phyloP scores from a whole-genome alignment of 2,888 invertebrate species.

The Eristalinus sepulchralis region DNA sequence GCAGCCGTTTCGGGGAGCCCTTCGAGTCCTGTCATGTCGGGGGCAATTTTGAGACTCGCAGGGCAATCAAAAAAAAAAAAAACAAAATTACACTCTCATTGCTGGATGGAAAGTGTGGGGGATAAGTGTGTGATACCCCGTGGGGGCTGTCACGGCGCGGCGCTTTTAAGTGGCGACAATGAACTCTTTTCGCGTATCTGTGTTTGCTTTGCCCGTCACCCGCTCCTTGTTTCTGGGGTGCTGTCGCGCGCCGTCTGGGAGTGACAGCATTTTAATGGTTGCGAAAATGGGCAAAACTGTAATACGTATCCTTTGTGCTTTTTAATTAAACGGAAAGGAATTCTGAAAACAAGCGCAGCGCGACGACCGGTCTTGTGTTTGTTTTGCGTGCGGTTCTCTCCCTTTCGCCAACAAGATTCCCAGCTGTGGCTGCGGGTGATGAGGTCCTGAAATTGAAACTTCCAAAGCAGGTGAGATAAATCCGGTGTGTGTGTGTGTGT shows the following conservation, averaged over 20 bases:
- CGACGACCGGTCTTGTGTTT: not conserved
- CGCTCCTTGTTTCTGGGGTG: not conserved
- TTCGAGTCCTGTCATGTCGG: constrained; percentile 33
- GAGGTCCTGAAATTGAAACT: constrained; percentile 42
- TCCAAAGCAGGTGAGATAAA: constrained; percentile 38
- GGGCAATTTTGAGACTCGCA: constrained; percentile 49
- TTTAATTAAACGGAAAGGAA: constrained; percentile 60
- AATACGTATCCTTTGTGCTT: constrained; percentile 49
- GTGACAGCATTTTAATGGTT: constrained; percentile 53
- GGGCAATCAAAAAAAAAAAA: constrained; percentile 52
- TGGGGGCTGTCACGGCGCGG: not conserved
- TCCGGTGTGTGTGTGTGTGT: constrained; percentile 10
- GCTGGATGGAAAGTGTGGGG: not conserved
- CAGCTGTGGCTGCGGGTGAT: not conserved
- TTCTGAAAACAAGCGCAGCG: constrained; percentile 19
- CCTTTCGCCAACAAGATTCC: not conserved
- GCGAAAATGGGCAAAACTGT: constrained; percentile 37
- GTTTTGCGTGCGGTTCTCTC: not conserved
- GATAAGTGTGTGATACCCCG: not conserved
- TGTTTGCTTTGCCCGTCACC: not conserved
- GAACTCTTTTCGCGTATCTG: constrained; percentile 38
- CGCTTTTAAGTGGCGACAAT: constrained; percentile 56
- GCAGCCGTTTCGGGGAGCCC: not conserved
- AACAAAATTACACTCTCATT: constrained; percentile 39
- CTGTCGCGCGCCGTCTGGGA: constrained; percentile 38